A percentile compares a stretch with the other conserved stretches of the same genome.
Conservation (phyloP, 2,797 vertebrate genomes). For the Gallinago solitaria region DNA sequence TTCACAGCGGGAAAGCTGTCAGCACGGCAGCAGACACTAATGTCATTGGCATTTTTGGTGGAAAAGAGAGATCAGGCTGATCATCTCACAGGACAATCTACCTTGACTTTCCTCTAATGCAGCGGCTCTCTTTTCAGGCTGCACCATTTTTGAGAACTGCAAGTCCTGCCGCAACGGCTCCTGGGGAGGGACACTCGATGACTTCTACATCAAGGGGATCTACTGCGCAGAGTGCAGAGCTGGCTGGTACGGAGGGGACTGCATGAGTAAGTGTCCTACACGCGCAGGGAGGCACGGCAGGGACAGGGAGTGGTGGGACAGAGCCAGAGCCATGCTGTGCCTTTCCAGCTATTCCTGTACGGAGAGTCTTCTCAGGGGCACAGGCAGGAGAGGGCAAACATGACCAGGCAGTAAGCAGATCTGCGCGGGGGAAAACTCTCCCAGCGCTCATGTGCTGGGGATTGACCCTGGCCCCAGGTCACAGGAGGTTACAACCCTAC, state of each 20-base stretch:
- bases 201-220: constrained; percentile 92
- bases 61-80: background rate
- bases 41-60: background rate
- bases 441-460: background rate
- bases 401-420: background rate
- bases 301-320: background rate
- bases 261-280: constrained; percentile 87
- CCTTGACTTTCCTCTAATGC: background rate
- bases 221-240: constrained; percentile 94
- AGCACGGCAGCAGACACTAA: background rate
- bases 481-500: background rate
- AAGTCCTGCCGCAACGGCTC: constrained; percentile 95
- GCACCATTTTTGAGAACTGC: constrained; percentile 98
- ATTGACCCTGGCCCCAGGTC: background rate
- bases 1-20: background rate
- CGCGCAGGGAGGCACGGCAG: background rate
- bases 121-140: constrained; percentile 80
- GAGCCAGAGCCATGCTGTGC: background rate
- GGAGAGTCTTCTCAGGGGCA: background rate
- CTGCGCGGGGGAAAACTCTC: background rate
- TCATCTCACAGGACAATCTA: background rate
- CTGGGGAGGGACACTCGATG: constrained; percentile 89
- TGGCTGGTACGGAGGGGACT: constrained; percentile 96
- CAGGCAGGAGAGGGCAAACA: background rate
- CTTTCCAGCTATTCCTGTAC: background rate